These are phyloP conservation scores for Malurus alboscapulatus DNA, from an alignment of 2,113 vertebrate genomes.

Conservation along the genomic window DNA sequence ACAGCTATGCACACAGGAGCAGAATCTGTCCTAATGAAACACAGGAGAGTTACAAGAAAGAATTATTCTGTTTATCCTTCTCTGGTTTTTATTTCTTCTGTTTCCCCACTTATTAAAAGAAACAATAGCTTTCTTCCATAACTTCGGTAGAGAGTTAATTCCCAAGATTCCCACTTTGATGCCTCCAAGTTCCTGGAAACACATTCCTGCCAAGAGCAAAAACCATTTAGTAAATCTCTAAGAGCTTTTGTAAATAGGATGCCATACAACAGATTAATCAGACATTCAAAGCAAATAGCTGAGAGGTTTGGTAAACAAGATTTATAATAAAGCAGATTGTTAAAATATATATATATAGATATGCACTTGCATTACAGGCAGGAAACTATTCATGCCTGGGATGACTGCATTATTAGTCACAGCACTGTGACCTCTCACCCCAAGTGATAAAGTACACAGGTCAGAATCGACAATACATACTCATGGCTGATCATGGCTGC, in stretches of 20 bases:
- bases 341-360: background rate
- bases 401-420: conserved; percentile 69
- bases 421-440: conserved; percentile 72
- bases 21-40: background rate
- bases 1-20: background rate
- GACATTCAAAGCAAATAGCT: conserved; percentile 49
- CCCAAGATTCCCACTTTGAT: conserved; percentile 34
- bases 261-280: conserved; percentile 50
- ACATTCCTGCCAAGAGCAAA: conserved; percentile 27
- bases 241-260: conserved; percentile 54
- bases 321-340: conserved; percentile 16
- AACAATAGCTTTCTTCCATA: background rate
- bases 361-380: background rate
- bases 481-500: conserved; percentile 82
- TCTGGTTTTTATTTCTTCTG: background rate
- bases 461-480: conserved; percentile 80
- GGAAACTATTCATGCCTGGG: conserved; percentile 70
- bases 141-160: background rate
- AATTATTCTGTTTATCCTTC: background rate
- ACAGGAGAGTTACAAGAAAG: background rate
- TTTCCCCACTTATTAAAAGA: background rate
- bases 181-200: conserved; percentile 13
- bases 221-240: conserved; percentile 30
- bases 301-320: conserved; percentile 41
- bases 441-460: conserved; percentile 79